Conservation (phyloP, 2,888 invertebrate species). For the Drosophila formosana region DNA sequence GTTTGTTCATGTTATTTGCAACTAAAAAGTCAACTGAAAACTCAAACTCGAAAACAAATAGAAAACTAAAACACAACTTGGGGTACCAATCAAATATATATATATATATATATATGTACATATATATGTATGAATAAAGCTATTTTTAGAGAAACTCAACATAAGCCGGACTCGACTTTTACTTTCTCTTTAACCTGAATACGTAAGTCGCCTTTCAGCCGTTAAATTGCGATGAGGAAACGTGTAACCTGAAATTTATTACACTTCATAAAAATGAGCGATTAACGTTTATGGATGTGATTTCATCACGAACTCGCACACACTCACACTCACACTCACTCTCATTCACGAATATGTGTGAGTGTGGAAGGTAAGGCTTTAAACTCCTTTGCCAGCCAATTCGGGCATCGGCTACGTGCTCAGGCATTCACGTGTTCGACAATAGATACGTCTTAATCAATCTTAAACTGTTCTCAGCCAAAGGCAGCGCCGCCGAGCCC, state of each 20-base stretch:
- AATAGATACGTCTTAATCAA: constrained; percentile 80
- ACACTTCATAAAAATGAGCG: constrained; percentile 80
- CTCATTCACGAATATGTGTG: not conserved
- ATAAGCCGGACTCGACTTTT: constrained; percentile 4
- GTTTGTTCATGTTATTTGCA: constrained; percentile 79
- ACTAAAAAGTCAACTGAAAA: constrained; percentile 64
- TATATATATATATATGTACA: not conserved
- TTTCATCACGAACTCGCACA: constrained; percentile 68
- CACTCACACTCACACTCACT: constrained; percentile 4
- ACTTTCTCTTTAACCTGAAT: not conserved
- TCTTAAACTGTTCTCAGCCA: constrained; percentile 51
- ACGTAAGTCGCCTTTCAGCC: not conserved
- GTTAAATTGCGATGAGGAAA: constrained; percentile 45
- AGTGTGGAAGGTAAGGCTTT: constrained; percentile 26
- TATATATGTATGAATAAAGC: constrained; percentile 63
- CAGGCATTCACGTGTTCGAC: constrained; percentile 63
- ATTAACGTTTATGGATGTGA: constrained; percentile 82
- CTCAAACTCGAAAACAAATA: constrained; percentile 27
- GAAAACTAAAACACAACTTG: constrained; percentile 50
- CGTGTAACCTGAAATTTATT: constrained; percentile 73
- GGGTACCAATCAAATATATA: constrained; percentile 75
- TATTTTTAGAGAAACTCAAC: constrained; percentile 79
- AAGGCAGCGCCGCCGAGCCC: not conserved
- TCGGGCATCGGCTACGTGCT: constrained; percentile 57
- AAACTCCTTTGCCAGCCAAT: not conserved